Conservation (phyloP, 2,797 vertebrate species). For the Pteronotus mesoamericanus region DNA sequence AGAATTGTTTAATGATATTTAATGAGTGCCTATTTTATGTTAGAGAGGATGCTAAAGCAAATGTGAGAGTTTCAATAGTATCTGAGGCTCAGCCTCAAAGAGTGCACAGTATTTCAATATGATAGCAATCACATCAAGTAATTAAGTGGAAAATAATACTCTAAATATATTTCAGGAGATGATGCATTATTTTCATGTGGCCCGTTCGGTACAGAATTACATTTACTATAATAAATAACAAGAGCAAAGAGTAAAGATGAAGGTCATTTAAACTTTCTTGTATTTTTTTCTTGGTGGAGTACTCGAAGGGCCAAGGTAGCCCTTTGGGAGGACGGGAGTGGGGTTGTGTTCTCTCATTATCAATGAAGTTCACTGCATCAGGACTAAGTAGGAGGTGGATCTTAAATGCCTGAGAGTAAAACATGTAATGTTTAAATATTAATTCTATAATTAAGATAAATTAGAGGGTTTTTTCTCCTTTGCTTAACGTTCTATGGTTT, state of each 20-base stretch:
- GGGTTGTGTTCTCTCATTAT: background rate
- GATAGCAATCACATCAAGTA: background rate
- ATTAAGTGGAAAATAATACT: background rate
- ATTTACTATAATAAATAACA: background rate
- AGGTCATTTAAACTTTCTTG: background rate
- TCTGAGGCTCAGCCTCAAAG: background rate
- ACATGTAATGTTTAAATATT: background rate
- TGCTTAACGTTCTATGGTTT: background rate
- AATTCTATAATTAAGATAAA: background rate
- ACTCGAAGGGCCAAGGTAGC: background rate
- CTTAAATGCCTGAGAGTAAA: background rate
- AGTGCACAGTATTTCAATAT: background rate
- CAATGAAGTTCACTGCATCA: background rate
- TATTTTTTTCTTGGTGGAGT: background rate
- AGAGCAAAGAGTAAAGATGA: rapidly evolving
- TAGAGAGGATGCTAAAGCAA: background rate
- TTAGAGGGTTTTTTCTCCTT: background rate
- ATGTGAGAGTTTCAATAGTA: background rate
- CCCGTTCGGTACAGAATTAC: background rate
- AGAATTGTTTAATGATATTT: background rate
- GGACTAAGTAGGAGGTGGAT: background rate
- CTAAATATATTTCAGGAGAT: background rate
- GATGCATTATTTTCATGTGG: background rate
- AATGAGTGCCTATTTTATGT: background rate
- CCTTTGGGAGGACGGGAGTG: background rate